Conservation (phyloP, 2,888 invertebrate species). For the Sarcophaga subvicina region DNA sequence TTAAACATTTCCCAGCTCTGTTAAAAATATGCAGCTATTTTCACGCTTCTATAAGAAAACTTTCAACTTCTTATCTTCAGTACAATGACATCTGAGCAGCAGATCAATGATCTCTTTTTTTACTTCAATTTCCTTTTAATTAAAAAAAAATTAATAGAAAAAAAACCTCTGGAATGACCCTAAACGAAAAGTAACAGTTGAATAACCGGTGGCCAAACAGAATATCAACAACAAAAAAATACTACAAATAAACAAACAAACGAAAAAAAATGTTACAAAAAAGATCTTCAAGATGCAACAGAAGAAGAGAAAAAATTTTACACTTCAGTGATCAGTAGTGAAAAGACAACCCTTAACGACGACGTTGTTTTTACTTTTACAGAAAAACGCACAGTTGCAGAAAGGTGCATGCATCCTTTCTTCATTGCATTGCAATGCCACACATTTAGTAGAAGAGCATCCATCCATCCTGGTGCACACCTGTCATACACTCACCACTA, state of each 20-base stretch:
- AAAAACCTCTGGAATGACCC: slow-evolving; percentile 23
- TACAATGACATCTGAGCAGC: slow-evolving; percentile 74
- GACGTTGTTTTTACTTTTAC: neutral
- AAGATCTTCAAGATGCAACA: slow-evolving; percentile 69
- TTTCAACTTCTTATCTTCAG: slow-evolving; percentile 47
- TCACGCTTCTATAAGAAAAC: no score
- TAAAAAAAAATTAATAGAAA: slow-evolving; percentile 28
- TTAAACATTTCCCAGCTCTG: no score
- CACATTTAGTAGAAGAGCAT: slow-evolving; percentile 42
- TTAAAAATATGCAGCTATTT: no score
- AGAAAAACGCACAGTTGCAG: slow-evolving; percentile 70
- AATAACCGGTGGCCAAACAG: slow-evolving; percentile 72
- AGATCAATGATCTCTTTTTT: slow-evolving; percentile 73
- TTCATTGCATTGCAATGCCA: slow-evolving; percentile 67
- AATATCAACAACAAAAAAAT: slow-evolving; percentile 15
- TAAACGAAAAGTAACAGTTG: slow-evolving; percentile 70
- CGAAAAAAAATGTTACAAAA: slow-evolving; percentile 33
- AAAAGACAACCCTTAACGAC: slow-evolving; percentile 55
- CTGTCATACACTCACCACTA: slow-evolving; percentile 51
- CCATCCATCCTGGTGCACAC: slow-evolving; percentile 65
- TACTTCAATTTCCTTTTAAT: slow-evolving; percentile 55
- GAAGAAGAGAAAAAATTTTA: slow-evolving; percentile 48
- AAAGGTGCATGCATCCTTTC: slow-evolving; percentile 75
- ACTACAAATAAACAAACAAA: slow-evolving; percentile 52
- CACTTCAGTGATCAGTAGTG: slow-evolving; percentile 71